A percentile compares a stretch with the other conserved stretches of the same genome.
phyloP scores from a whole-genome alignment of 2,888 invertebrate genomes.

The Bellardia pandia region DNA sequence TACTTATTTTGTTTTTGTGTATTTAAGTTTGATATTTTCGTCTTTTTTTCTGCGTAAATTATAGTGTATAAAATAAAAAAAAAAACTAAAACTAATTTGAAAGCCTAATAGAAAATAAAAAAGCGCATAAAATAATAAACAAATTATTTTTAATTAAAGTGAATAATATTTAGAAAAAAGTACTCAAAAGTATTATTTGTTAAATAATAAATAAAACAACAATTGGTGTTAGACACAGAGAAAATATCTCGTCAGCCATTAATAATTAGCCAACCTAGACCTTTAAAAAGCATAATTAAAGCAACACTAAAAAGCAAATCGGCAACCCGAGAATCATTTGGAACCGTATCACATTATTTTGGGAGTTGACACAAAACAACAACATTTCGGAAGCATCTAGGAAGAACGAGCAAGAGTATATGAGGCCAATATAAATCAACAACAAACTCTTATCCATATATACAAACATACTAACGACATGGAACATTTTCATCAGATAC shows the following conservation, averaged over 20 bases:
- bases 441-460: constrained; percentile 1
- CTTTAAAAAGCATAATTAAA: neutral
- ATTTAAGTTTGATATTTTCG: too few relatives aligned
- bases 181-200: constrained; percentile 26
- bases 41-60: too few relatives aligned
- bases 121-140: constrained; percentile 5
- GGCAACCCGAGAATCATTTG: neutral
- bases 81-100: neutral
- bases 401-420: constrained; percentile 26
- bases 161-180: constrained; percentile 3
- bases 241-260: too few relatives aligned
- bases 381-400: neutral
- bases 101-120: neutral
- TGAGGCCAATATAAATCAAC: constrained; percentile 63
- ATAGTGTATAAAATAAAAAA: constrained; percentile 10
- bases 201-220: neutral
- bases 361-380: neutral
- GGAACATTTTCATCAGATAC: constrained; percentile 84
- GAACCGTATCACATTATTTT: neutral
- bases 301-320: neutral
- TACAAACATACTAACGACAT: constrained; percentile 72
- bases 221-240: neutral
- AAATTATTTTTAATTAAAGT: constrained; percentile 1
- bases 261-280: neutral
- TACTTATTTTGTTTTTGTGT: constrained; percentile 24